These are phyloP conservation scores for Colinus virginianus DNA, from an alignment of 2,113 vertebrate genomes.

Conservation along the genomic window DNA sequence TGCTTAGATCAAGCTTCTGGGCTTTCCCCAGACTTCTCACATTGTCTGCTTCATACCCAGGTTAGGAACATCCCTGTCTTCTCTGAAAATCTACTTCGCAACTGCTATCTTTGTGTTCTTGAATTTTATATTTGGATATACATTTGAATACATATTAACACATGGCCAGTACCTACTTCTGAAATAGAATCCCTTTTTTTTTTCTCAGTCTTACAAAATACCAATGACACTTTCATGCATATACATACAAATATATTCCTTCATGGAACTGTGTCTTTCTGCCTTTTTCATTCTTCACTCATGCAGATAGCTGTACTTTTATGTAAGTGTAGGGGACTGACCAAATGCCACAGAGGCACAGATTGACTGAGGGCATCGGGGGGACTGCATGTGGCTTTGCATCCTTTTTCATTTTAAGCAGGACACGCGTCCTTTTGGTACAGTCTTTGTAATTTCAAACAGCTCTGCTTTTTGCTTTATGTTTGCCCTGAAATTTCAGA, in stretches of 20 bases:
- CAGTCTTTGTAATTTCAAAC: neutral
- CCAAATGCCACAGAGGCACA: neutral
- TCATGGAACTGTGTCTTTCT: neutral
- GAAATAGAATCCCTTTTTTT: neutral
- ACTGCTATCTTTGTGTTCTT: neutral
- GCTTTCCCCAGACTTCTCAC: neutral
- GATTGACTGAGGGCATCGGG: neutral
- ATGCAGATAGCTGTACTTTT: neutral
- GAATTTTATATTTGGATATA: neutral
- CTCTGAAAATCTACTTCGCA: neutral
- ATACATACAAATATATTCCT: neutral
- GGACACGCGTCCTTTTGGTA: neutral
- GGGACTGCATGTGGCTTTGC: neutral
- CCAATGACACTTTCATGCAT: neutral
- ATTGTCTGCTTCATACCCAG: neutral
- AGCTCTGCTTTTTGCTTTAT: neutral
- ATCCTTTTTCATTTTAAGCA: too few species aligned
- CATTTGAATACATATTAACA: neutral
- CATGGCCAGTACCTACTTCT: neutral
- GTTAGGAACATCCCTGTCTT: neutral
- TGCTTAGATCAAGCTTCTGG: neutral
- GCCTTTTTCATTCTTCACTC: neutral
- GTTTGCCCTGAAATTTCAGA: neutral
- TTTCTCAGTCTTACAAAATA: neutral
- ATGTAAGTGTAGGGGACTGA: neutral